Conservation (phyloP, 2,888 invertebrate species). For the Epistrophe eligans region DNA sequence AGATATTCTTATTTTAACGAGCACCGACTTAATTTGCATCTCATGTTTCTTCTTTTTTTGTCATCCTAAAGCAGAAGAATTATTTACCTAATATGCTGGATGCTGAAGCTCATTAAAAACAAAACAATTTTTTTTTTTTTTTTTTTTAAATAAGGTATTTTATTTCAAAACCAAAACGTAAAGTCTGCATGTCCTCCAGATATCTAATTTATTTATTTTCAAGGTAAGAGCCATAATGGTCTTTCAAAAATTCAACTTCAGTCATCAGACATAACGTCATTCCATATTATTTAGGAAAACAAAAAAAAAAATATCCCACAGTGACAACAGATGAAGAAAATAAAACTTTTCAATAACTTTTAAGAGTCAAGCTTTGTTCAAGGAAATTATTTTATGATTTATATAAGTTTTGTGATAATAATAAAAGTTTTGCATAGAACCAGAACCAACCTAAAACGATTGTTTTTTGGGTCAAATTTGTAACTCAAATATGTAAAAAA, state of each 20-base stretch:
- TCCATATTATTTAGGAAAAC: not conserved
- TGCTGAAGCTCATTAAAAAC: not conserved
- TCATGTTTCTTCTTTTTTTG: not conserved
- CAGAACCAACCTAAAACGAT: constrained; percentile 32
- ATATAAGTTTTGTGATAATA: constrained; percentile 75
- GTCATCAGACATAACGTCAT: not conserved
- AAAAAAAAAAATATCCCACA: not conserved
- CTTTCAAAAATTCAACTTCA: not conserved
- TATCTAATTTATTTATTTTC: constrained; percentile 10
- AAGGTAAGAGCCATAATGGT: constrained; percentile 8
- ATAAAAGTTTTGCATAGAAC: constrained; percentile 66
- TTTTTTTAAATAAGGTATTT: not conserved
- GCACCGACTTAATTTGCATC: not conserved
- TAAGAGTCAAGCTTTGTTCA: constrained; percentile 61
- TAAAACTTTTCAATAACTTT: constrained; percentile 71
- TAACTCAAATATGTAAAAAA: constrained; percentile 68
- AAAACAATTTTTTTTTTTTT: not conserved
- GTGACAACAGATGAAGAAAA: constrained; percentile 40
- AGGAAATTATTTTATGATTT: constrained; percentile 76
- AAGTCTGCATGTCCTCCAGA: not conserved
- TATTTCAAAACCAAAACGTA: not conserved
- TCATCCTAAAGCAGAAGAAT: not conserved
- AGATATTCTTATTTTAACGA: not conserved
- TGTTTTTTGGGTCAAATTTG: constrained; percentile 74
- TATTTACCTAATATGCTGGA: not conserved